A percentile compares a stretch with the other conserved stretches of the same genome.
Evolutionary conservation across 37 sponge, comb jelly and placozoan genomes (phyloP).

Genomic region (Chondrosia reniformis): DNA sequence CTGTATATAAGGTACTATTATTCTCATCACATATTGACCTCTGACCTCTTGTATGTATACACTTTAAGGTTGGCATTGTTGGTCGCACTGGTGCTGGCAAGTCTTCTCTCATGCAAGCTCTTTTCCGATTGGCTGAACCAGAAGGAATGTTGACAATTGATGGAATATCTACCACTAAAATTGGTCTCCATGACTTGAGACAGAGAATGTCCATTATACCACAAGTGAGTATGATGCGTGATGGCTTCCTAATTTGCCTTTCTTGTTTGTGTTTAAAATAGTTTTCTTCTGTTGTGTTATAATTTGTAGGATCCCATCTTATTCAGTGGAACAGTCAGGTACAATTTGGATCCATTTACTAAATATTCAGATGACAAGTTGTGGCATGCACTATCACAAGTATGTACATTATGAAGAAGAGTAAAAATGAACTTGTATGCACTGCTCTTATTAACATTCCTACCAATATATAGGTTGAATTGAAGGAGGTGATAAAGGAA

Average conservation of each 20-base stretch:
- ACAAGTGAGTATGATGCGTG: constrained; percentile 32
- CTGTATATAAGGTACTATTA: too few species aligned
- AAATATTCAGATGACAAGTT: constrained; percentile 36
- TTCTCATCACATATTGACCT: too few species aligned
- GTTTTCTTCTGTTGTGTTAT: not conserved
- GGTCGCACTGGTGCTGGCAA: constrained; percentile 96
- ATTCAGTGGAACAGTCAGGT: constrained; percentile 47
- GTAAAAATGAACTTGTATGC: too few species aligned
- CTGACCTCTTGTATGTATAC: not conserved
- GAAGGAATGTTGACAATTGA: constrained; percentile 73
- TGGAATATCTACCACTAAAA: constrained; percentile 55
- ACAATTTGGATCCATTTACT: constrained; percentile 55
- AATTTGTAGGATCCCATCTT: constrained; percentile 64
- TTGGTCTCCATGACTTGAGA: constrained; percentile 81
- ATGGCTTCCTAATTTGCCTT: not conserved
- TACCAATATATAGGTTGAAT: constrained; percentile 47
- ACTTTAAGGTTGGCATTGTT: constrained; percentile 78
- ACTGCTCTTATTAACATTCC: too few species aligned
- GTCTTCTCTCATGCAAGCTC: constrained; percentile 74
- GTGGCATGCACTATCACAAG: constrained; percentile 66
- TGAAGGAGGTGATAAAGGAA: constrained; percentile 55
- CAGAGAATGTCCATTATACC: constrained; percentile 85
- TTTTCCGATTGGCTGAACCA: constrained; percentile 88
- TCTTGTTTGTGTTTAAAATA: not conserved
- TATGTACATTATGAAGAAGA: too few species aligned